Conservation (phyloP, 1,140 invertebrate species). For the Atopsyche davidsoni region DNA sequence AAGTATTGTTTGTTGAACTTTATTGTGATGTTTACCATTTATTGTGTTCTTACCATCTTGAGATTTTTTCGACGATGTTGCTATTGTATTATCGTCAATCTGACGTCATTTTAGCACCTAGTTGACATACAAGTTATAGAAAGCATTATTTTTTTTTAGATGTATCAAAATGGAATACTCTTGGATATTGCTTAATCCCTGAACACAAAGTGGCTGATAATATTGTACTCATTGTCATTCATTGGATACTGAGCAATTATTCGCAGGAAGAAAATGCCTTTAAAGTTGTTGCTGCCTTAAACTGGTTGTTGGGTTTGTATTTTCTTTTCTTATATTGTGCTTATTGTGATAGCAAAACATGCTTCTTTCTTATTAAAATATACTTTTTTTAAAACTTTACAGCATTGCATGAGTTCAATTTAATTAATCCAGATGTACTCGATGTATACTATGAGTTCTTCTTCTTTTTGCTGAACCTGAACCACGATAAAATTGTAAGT, state of each 20-base stretch:
- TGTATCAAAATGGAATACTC: constrained; percentile 40
- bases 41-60: too few species aligned
- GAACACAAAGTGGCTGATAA: constrained; percentile 35
- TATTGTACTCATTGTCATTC: constrained; percentile 38
- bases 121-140: too few species aligned
- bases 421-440: constrained; percentile 37
- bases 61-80: too few species aligned
- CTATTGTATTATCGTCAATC: too few species aligned
- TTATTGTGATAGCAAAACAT: too few species aligned
- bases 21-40: too few species aligned
- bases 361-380: neutral
- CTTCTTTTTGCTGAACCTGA: constrained; percentile 34
- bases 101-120: too few species aligned
- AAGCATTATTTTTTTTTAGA: constrained; percentile 34
- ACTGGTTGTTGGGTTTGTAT: constrained; percentile 42
- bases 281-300: constrained; percentile 38
- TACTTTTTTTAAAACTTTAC: constrained; percentile 26
- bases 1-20: neutral
- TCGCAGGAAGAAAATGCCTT: constrained; percentile 32
- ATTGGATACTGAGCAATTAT: constrained; percentile 41
- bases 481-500: constrained; percentile 41
- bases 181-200: constrained; percentile 41
- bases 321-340: constrained; percentile 11
- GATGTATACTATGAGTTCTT: constrained; percentile 42
- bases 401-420: constrained; percentile 42